Evolutionary conservation across 1,140 invertebrate species (phyloP).

Genomic region (Coptotermes formosanus): DNA sequence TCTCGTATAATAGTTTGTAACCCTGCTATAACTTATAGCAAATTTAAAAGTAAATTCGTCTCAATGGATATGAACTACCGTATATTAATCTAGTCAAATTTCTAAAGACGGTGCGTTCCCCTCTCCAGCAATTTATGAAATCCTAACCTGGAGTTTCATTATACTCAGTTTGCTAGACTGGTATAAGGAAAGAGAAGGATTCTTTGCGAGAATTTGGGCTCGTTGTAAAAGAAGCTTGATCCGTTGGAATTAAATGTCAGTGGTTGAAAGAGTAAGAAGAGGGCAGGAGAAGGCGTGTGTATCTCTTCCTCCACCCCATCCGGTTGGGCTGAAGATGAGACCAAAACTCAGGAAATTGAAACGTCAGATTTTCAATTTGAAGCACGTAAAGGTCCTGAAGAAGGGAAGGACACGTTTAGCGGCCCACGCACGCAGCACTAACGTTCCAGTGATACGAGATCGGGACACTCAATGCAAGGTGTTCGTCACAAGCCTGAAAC

Average conservation of each 20-base stretch:
- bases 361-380: slow-evolving; percentile 29
- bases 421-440: not conserved
- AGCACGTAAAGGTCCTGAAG: slow-evolving; percentile 14
- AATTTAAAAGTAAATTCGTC: no score
- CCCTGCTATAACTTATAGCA: no score
- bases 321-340: not conserved
- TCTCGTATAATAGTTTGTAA: no score
- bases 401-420: not conserved
- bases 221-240: not conserved
- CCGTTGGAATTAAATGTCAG: slow-evolving; percentile 13
- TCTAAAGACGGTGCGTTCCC: not conserved
- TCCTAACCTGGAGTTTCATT: not conserved
- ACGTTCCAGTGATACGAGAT: not conserved
- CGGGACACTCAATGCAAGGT: not conserved
- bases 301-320: slow-evolving; percentile 1
- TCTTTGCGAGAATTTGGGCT: not conserved
- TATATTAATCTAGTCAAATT: not conserved
- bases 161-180: not conserved
- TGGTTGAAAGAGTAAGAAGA: not conserved
- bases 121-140: not conserved
- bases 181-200: not conserved
- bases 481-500: not conserved
- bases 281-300: not conserved
- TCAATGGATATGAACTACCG: no score
- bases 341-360: slow-evolving; percentile 30